A percentile compares a stretch with the other conserved stretches of the same genome.
Evolutionary conservation across 2,113 vertebrate species (phyloP).

Genomic region (Ibidorhyncha struthersii): DNA sequence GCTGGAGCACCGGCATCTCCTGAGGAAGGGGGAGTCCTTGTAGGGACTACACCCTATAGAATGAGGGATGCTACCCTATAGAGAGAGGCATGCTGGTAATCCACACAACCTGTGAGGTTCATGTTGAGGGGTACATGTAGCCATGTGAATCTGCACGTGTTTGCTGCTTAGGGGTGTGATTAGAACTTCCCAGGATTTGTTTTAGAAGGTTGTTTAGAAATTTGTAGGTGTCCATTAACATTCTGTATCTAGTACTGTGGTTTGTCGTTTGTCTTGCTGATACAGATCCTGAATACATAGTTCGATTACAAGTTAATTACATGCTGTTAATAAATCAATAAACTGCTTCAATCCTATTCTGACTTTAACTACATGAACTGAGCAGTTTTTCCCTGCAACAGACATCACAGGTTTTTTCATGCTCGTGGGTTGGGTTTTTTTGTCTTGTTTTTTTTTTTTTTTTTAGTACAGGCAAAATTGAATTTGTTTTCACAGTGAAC

Average conservation of each 20-base stretch:
- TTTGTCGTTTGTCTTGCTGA: background rate
- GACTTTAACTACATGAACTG: background rate
- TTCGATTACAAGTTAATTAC: constrained; percentile 49
- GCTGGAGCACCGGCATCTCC: background rate
- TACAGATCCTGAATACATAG: constrained; percentile 32
- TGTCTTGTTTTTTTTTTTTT: no score
- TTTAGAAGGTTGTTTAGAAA: background rate
- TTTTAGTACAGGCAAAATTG: background rate
- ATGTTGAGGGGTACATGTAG: accelerated
- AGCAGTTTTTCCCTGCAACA: background rate
- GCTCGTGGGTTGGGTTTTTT: background rate
- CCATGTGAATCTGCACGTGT: background rate
- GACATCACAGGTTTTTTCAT: background rate
- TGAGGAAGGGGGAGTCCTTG: accelerated
- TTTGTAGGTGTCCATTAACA: background rate
- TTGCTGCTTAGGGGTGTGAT: accelerated
- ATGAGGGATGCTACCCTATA: background rate
- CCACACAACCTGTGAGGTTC: background rate
- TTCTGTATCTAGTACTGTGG: background rate
- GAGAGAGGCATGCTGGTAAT: background rate
- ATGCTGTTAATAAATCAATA: constrained; percentile 57
- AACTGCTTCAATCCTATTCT: background rate
- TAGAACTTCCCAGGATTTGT: background rate
- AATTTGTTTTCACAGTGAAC: background rate
- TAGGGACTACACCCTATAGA: no score